Conservation (phyloP, 2,888 invertebrate genomes). For the Caradrina clavipalpis region DNA sequence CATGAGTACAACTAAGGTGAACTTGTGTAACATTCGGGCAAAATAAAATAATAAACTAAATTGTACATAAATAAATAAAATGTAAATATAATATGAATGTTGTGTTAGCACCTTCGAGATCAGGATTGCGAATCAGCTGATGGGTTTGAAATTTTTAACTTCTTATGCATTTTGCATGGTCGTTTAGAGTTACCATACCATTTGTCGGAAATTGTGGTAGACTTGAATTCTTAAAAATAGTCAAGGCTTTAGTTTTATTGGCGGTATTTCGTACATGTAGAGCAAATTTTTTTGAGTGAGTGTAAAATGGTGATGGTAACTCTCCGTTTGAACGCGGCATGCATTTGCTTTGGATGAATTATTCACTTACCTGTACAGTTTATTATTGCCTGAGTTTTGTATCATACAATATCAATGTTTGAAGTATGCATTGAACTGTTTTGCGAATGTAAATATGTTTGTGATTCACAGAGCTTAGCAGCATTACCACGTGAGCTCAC, state of each 20-base stretch:
- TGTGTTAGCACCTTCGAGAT: constrained; percentile 67
- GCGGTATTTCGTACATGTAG: background rate
- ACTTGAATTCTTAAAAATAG: background rate
- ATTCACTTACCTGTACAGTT: constrained; percentile 61
- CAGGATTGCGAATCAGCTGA: constrained; percentile 55
- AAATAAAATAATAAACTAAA: constrained; percentile 58
- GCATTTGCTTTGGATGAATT: constrained; percentile 66
- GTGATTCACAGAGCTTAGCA: constrained; percentile 94
- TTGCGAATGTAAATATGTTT: constrained; percentile 89
- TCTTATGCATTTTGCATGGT: constrained; percentile 73
- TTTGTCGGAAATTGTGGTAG: constrained; percentile 8
- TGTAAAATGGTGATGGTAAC: constrained; percentile 51
- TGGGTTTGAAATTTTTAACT: constrained; percentile 69
- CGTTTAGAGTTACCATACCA: constrained; percentile 54
- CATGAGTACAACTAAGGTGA: constrained; percentile 98
- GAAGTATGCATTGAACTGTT: constrained; percentile 65
- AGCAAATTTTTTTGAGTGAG: background rate
- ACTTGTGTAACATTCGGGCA: constrained; percentile 56
- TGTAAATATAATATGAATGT: constrained; percentile 72
- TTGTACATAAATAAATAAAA: constrained; percentile 74
- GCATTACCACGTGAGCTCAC: constrained; percentile 95
- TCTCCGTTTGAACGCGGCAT: constrained; percentile 60
- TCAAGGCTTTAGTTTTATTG: too few relatives aligned
- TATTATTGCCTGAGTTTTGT: constrained; percentile 68
- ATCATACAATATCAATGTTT: constrained; percentile 68